phyloP scores from a whole-genome alignment of 2,888 invertebrate species.

The Epistrophe eligans region DNA sequence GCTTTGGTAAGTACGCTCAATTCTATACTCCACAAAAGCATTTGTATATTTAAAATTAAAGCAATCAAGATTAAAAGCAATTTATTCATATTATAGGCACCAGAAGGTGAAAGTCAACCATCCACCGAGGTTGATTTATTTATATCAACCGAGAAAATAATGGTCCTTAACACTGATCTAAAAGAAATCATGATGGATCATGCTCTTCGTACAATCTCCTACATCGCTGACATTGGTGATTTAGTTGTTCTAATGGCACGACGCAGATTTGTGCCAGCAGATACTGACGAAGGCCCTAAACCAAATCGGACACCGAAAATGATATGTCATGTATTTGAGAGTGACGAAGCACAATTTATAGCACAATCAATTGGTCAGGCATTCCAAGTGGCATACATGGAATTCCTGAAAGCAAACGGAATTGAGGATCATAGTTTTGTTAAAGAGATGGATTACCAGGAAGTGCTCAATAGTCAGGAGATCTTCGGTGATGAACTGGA shows the following conservation, averaged over 20 bases:
- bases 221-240: slow-evolving; percentile 99
- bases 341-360: slow-evolving; percentile 99
- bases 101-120: slow-evolving; percentile 98
- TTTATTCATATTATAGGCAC: slow-evolving; percentile 88
- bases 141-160: slow-evolving; percentile 99
- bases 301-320: slow-evolving; percentile 97
- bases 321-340: slow-evolving; percentile 99
- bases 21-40: slow-evolving; percentile 1
- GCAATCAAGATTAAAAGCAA: neutral
- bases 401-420: slow-evolving; percentile 99
- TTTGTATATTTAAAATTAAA: neutral
- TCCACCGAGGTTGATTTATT: slow-evolving; percentile 99
- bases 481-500: slow-evolving; percentile 99
- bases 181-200: slow-evolving; percentile 99
- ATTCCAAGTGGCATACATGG: slow-evolving; percentile 99
- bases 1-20: slow-evolving; percentile 79
- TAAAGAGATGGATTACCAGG: slow-evolving; percentile 99
- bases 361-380: slow-evolving; percentile 99
- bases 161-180: slow-evolving; percentile 99
- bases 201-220: slow-evolving; percentile 98
- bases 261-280: slow-evolving; percentile 95
- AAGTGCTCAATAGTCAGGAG: slow-evolving; percentile 99
- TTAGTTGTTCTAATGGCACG: slow-evolving; percentile 99
- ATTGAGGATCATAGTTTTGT: slow-evolving; percentile 99
- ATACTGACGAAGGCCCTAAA: slow-evolving; percentile 88